Evolutionary conservation across 1,140 invertebrate genomes (phyloP), one percentile per base, ranked within the genome.

Genomic region (Meloidogyne exigua): DNA sequence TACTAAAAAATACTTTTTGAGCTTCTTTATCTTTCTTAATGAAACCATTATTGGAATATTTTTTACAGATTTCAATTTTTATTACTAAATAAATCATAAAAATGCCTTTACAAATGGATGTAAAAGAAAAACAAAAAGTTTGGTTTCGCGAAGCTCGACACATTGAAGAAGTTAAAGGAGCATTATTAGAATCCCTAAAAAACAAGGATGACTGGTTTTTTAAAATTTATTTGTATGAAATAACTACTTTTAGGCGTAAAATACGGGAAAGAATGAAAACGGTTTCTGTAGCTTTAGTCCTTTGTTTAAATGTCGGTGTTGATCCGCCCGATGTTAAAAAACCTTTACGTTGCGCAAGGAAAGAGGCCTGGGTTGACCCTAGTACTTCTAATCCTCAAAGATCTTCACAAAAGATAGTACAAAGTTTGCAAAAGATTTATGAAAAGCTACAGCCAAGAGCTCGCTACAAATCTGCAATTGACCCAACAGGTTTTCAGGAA

Each of bases 261-360:
- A 80, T 83, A 23, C 63, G 75, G 13, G 84, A 86, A 44, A 76
- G 85, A 49, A 78, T 78, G 76, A 78, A 78, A 90, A 99, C 97
- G 10, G 95, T 98, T n/a, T 98, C 95, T 89, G 97, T 99, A 62
- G 96, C 95, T 2, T 89, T 99, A 68, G 96, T 99, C 11, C 88
- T 99, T 9, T 99, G 96, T 89, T 90, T 99, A 11, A 99, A 99
- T 90, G 93, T 99, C 70, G 96, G 96, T 28, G 96, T 99, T 9
- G 97, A 99, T 89, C 96, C 97, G 42, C 96, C 96, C 11, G 96
- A 99, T 89, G 92, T 98, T 76, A 92, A 97, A 2, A 98, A 98
- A 89, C 96, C 95, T 13, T 92, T 95, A 82, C 96, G 96, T 0
- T 97, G 95, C 89, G 95, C 97, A 0, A 90, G 94, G 18, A 89